Conservation (phyloP, 2,888 invertebrate genomes). For the Plemyria rubiginata region DNA sequence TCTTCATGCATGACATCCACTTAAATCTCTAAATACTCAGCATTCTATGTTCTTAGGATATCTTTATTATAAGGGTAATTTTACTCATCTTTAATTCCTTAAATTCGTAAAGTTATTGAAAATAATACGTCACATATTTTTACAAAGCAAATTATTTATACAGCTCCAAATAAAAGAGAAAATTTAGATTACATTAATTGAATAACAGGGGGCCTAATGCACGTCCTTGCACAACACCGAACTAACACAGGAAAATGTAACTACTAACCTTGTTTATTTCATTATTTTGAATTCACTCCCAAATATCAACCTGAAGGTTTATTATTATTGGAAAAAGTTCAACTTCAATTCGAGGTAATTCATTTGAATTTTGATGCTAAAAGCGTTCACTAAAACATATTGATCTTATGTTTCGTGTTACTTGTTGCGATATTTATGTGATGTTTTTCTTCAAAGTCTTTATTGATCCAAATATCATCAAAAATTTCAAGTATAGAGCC, state of each 20-base stretch:
- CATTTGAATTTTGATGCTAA: slow-evolving; percentile 3
- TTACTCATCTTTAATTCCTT: background rate
- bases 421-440: too few relatives aligned
- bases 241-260: slow-evolving; percentile 49
- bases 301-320: slow-evolving; percentile 19
- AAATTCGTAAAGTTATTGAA: background rate
- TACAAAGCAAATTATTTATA: slow-evolving; percentile 31
- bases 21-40: background rate
- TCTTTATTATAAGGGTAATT: background rate
- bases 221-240: slow-evolving; percentile 59
- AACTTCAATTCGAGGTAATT: background rate
- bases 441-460: too few relatives aligned
- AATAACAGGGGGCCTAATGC: slow-evolving; percentile 50
- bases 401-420: too few relatives aligned
- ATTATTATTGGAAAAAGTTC: slow-evolving; percentile 18
- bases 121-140: background rate
- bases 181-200: slow-evolving; percentile 41
- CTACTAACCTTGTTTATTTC: slow-evolving; percentile 35
- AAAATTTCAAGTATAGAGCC: too few relatives aligned
- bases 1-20: background rate
- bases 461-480: too few relatives aligned
- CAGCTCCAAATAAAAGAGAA: slow-evolving; percentile 42
- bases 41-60: background rate
- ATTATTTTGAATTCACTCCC: slow-evolving; percentile 17
- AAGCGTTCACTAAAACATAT: slow-evolving; percentile 12